Evolutionary conservation across 2,888 invertebrate genomes (phyloP).

Genomic region (Erannis defoliaria): DNA sequence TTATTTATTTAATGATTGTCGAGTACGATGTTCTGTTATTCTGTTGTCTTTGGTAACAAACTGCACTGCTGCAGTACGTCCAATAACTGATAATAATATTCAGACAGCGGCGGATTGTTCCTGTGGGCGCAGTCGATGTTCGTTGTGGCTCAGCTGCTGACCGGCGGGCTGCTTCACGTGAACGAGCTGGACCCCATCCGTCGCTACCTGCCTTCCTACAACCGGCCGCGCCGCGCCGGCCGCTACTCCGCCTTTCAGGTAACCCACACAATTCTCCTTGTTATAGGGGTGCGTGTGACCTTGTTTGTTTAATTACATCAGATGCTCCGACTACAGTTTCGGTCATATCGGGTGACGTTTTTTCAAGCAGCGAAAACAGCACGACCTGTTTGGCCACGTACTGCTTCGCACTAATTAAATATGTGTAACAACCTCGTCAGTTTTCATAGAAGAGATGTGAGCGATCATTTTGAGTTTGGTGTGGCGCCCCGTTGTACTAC

Average conservation of each 20-base stretch:
- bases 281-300: not conserved
- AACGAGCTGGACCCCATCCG: slow-evolving; percentile 98
- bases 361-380: too few species aligned
- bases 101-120: slow-evolving; percentile 89
- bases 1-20: too few species aligned
- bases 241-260: slow-evolving; percentile 99
- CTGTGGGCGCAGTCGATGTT: slow-evolving; percentile 99
- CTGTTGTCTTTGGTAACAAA: not conserved
- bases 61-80: not conserved
- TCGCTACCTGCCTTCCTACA: slow-evolving; percentile 97
- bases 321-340: too few species aligned
- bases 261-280: not conserved
- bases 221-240: slow-evolving; percentile 95
- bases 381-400: too few species aligned
- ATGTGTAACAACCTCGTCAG: too few species aligned
- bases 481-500: too few species aligned
- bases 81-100: not conserved
- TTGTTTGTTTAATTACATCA: too few species aligned
- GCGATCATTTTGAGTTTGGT: too few species aligned
- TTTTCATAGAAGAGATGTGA: too few species aligned
- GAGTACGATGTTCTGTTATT: too few species aligned
- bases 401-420: too few species aligned
- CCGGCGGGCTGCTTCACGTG: slow-evolving; percentile 95
- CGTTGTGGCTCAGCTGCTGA: slow-evolving; percentile 96
- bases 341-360: too few species aligned